phyloP scores from a whole-genome alignment of 1,140 invertebrate genomes.

The Halesus radiatus region DNA sequence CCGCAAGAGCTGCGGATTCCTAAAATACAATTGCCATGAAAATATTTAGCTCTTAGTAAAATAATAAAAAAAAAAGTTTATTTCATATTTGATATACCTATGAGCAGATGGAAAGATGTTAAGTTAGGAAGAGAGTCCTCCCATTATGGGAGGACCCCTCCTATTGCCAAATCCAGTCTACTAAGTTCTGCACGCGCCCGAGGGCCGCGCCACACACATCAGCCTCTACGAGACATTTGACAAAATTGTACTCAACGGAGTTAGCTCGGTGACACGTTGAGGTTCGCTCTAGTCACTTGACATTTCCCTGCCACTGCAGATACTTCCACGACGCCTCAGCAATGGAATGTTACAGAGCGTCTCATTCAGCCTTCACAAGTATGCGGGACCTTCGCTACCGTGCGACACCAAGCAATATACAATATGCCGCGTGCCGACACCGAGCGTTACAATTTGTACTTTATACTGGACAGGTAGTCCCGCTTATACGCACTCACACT shows the following conservation, averaged over 20 bases:
- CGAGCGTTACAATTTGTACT: conserved; percentile 14
- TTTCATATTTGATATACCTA: conserved; percentile 39
- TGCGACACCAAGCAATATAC: background rate
- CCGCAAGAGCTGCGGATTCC: background rate
- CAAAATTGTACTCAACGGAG: conserved; percentile 44
- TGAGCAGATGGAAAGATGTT: conserved; percentile 40
- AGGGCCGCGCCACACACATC: background rate
- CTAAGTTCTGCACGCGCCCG: background rate
- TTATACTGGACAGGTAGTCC: conserved; percentile 9
- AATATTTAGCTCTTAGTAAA: conserved; percentile 41
- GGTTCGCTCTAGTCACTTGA: background rate
- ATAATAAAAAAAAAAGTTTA: conserved; percentile 42
- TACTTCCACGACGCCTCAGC: conserved; percentile 1
- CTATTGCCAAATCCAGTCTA: conserved; percentile 7
- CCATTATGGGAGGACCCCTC: background rate
- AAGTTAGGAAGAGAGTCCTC: conserved; percentile 2
- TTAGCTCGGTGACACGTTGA: background rate
- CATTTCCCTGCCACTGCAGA: background rate
- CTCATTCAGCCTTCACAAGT: conserved; percentile 11
- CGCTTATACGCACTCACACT: conserved; percentile 18
- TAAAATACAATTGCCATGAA: conserved; percentile 35
- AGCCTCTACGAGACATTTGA: conserved; percentile 43
- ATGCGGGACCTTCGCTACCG: background rate
- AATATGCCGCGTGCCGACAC: background rate
- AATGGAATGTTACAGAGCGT: conserved; percentile 15